Conservation (phyloP, 2,113 vertebrate species). For the Periophthalmus modestus region DNA sequence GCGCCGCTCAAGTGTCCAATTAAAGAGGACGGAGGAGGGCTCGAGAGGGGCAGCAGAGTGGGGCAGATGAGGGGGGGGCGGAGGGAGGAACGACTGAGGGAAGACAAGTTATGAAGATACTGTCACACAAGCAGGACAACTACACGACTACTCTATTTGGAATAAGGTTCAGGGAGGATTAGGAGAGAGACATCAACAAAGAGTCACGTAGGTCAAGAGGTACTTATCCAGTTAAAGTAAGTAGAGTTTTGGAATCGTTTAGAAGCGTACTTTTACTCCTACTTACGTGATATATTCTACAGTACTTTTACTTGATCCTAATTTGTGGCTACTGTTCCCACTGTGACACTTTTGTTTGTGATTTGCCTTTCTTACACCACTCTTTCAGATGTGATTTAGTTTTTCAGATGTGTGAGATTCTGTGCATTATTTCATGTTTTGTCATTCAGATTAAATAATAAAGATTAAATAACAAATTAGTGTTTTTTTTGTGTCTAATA, state of each 20-base stretch:
- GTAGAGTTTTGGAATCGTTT: neutral
- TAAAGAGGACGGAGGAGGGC: conserved; percentile 84
- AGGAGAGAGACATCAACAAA: neutral
- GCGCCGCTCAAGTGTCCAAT: conserved; percentile 91
- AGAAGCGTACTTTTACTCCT: too few species aligned
- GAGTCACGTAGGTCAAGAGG: neutral
- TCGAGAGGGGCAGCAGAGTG: conserved; percentile 71
- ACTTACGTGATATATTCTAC: too few species aligned
- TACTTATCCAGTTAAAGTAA: neutral
- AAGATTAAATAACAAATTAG: neutral
- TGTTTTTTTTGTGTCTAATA: too few species aligned
- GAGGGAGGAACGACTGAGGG: conserved; percentile 42
- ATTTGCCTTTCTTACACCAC: neutral
- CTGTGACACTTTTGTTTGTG: too few species aligned
- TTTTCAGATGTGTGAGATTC: neutral
- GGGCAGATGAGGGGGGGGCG: too few species aligned
- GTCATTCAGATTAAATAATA: neutral
- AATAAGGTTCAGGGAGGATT: neutral
- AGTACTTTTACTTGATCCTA: too few species aligned
- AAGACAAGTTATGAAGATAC: neutral
- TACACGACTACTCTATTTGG: neutral
- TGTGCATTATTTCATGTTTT: neutral
- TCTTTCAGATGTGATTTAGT: neutral
- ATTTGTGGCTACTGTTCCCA: too few species aligned
- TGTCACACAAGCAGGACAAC: neutral